phyloP scores from a whole-genome alignment of 2,797 vertebrate species.

The Smutsia temminckii region DNA sequence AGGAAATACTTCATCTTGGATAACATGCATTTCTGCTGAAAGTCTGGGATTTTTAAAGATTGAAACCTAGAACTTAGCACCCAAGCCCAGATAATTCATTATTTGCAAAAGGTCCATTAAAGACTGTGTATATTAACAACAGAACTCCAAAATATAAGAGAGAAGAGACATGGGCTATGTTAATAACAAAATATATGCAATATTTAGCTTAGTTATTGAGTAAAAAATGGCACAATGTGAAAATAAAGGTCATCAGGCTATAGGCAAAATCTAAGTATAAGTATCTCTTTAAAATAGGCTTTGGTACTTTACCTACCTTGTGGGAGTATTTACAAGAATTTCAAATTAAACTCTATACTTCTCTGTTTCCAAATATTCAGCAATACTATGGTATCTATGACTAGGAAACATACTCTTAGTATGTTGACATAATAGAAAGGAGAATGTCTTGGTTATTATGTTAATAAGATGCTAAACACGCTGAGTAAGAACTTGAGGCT shows the following conservation, averaged over 20 bases:
- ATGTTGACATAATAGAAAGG: neutral
- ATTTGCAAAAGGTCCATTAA: slow-evolving; percentile 40
- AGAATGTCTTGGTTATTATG: slow-evolving; percentile 16
- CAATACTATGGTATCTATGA: neutral
- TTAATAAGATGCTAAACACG: slow-evolving; percentile 35
- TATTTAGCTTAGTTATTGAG: neutral
- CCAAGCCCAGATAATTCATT: slow-evolving; percentile 20
- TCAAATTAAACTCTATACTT: slow-evolving; percentile 10
- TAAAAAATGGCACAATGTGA: neutral
- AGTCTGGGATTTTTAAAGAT: slow-evolving; percentile 31
- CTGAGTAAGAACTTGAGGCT: slow-evolving; percentile 46
- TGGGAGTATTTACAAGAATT: neutral
- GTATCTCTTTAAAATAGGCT: slow-evolving; percentile 6
- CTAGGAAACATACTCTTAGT: neutral
- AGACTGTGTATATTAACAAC: slow-evolving; percentile 42
- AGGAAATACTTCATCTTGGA: slow-evolving; percentile 52
- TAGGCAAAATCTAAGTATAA: neutral
- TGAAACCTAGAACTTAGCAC: slow-evolving; percentile 26
- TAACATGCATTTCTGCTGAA: slow-evolving; percentile 23
- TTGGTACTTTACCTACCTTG: neutral
- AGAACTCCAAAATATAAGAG: slow-evolving; percentile 25
- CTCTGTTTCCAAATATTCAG: slow-evolving; percentile 6
- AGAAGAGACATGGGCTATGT: neutral
- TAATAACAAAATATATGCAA: neutral
- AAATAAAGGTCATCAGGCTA: neutral